A percentile compares a stretch with the other conserved stretches of the same genome.
Evolutionary conservation across 1,140 invertebrate species (phyloP).

Genomic region (Hypothenemus hampei): DNA sequence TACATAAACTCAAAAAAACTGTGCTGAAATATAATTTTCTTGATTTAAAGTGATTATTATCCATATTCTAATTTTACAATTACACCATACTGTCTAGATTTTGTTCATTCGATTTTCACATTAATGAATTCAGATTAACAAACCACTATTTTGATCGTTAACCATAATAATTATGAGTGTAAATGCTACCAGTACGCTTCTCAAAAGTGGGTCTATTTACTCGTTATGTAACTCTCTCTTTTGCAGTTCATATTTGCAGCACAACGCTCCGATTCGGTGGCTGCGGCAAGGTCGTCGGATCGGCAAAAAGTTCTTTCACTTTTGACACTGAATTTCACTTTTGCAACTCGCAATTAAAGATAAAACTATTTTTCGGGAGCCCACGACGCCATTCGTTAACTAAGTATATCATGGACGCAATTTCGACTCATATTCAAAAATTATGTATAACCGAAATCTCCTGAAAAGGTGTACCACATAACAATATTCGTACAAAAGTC

Average conservation of each 20-base stretch:
- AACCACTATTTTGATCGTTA: too few relatives aligned
- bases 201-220: constrained; percentile 16
- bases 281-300: constrained; percentile 8
- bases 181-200: constrained; percentile 1
- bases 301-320: constrained; percentile 36
- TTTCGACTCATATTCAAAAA: neutral
- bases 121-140: too few relatives aligned
- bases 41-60: too few relatives aligned
- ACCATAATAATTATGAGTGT: too few relatives aligned
- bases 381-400: neutral
- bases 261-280: constrained; percentile 10
- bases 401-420: neutral
- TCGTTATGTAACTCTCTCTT: constrained; percentile 14
- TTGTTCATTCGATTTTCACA: too few relatives aligned
- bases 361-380: neutral
- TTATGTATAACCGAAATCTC: neutral
- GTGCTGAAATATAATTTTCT: too few relatives aligned
- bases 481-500: neutral
- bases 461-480: neutral
- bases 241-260: neutral
- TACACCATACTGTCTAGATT: too few relatives aligned
- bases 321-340: constrained; percentile 37
- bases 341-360: constrained; percentile 6
- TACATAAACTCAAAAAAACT: too few relatives aligned
- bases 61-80: too few relatives aligned